Base-by-base conservation (phyloP, 2,888 invertebrate species). In the Morpho deidamia region DNA sequence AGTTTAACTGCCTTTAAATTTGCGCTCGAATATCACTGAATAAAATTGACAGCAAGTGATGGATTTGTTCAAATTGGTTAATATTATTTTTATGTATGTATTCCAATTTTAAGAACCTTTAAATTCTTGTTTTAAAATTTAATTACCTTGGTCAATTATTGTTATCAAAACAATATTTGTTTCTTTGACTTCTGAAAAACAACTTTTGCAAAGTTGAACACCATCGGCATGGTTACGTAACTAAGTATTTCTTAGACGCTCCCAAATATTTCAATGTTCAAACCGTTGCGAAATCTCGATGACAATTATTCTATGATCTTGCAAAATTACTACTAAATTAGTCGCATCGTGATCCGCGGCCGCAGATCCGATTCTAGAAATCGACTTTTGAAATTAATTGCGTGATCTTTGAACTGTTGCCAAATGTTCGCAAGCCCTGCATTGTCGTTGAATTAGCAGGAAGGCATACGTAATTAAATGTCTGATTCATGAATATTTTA, bases 401-500 rank as follows among this genome's bases (percentile, higher is more conserved):
- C 73, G 68, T 78, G 85, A 81, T 78, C 86, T 84, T 68, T 85
- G 86, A 83, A 74, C 83, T 68, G 60, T 85, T 83, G 73, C 77
- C 77, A 74, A 81, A 81, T 79, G 76, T 78, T 77, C 50, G 61
- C 64, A 62, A 70, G 66, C 67, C 67, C 69, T 66, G 66, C 60
- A 68, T 71, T 69, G 69, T 71, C 64, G 52, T 59, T 59, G 52
- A 49, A 59, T 49, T 47, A 37, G 41, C 53, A 54, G 51, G 50
- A 57, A 57, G 37, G 48, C 38, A 44, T 52, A 56, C 52, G 58
- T 68, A 63, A 68, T 68, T 67, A 67, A 70, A 67, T 59, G 12
- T 50, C 49, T 72, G 67, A 70, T 71, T 74, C 71, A 71, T 65
- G 46, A 53, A 52, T 63, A 61, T 67, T 58, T 58, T 61, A 57